Percentiles rank a stretch among this genome's conserved stretches.
Evolutionary conservation across 2,797 vertebrate species (phyloP).

Genomic region (Labroides dimidiatus): DNA sequence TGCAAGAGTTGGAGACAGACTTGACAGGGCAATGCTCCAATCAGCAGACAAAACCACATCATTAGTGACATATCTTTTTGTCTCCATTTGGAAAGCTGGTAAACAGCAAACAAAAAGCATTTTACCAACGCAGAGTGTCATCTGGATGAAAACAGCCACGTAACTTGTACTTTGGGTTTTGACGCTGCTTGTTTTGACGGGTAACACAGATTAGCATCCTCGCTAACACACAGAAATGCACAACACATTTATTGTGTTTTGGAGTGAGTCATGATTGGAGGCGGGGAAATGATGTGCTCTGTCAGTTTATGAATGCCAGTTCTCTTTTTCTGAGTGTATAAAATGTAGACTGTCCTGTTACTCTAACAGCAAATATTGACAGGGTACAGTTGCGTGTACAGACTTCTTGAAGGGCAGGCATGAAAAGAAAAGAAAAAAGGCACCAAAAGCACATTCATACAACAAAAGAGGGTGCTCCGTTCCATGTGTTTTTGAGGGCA

Average conservation of each 20-base stretch:
- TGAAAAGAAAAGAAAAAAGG: no score
- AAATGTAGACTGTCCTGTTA: slow-evolving; percentile 12
- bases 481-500: no score
- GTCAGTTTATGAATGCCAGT: not conserved
- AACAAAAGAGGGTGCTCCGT: no score
- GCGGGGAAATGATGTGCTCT: not conserved
- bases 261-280: not conserved
- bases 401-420: no score
- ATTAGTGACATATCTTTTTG: slow-evolving; percentile 63
- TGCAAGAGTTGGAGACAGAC: slow-evolving; percentile 47
- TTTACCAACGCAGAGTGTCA: slow-evolving; percentile 27
- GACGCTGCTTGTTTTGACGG: slow-evolving; percentile 44
- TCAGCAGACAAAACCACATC: slow-evolving; percentile 44
- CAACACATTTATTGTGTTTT: not conserved
- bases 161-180: not conserved
- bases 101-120: slow-evolving; percentile 55
- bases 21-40: slow-evolving; percentile 51
- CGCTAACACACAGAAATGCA: not conserved
- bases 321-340: slow-evolving; percentile 6
- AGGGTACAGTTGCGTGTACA: no score
- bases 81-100: slow-evolving; percentile 49
- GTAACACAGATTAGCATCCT: slow-evolving; percentile 27
- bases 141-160: slow-evolving; percentile 15
- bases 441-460: no score
- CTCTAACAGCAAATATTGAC: no score